Evolutionary conservation across 2,888 invertebrate genomes (phyloP), one percentile per base, ranked within the genome.

Genomic region (Acleris cristana): DNA sequence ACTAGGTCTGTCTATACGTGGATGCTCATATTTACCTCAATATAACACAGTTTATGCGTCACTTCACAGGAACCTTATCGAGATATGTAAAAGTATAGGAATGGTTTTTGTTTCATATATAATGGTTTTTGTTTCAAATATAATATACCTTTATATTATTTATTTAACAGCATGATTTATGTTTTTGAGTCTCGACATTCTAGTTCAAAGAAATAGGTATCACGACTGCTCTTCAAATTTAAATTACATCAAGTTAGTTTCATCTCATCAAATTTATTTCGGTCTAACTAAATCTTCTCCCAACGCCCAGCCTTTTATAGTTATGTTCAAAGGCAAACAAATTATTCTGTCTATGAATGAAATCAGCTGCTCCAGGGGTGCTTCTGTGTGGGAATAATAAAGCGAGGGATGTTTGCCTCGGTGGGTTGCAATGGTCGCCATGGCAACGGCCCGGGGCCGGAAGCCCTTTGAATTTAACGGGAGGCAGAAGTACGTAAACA

Each of bases 341-440:
- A 71, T 74, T 73, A 74, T 75, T 74, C 70, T 58, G 48, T 72
- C 69, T 75, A 83, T 85, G 80, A 85, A 85, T 83, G 82, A 78
- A 86, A 89, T 88, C 89, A 89, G 88, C 88, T 89, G 88, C 82
- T 85, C 75, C 69, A 74, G 75, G 84, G 83, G 83, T 72, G 76
- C 71, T 71, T 73, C 72, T 72, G 69, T 79, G 75, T 79, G 80
- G 74, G 80, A 80, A 81, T 79, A 80, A 85, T 79, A 79, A 77
- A 79, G 74, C 74, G 73, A 78, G 84, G 86, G 85, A 81, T 81
- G 81, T 76, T 84, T 77, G 75, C 76, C 76, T 75, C 74, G 72
- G 76, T 74, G 73, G 77, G 76, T 55, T 56, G 19, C 48, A 72
- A 72, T 70, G 74, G 86, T 87, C 80, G 78, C 81, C 73, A 82